phyloP scores from a whole-genome alignment of 2,113 vertebrate species.

The Calyptomena viridis region DNA sequence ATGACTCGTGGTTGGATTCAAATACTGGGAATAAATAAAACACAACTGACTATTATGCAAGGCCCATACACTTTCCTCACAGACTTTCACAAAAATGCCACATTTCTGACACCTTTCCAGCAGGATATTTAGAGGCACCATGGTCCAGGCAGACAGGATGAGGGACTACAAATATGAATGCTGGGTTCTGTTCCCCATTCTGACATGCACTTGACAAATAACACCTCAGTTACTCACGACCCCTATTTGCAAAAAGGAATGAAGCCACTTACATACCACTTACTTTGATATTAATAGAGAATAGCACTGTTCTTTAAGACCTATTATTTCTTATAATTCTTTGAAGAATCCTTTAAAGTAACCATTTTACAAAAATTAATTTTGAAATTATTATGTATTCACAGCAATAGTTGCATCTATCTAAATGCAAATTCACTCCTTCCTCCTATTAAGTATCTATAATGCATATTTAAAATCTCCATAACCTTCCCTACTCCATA shows the following conservation, averaged over 20 bases:
- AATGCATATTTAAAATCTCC: neutral
- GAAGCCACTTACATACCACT: neutral
- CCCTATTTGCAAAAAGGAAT: neutral
- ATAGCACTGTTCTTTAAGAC: neutral
- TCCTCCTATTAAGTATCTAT: neutral
- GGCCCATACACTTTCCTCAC: neutral
- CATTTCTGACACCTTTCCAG: conserved; percentile 57
- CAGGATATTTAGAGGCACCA: neutral
- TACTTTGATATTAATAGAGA: neutral
- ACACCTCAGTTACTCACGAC: neutral
- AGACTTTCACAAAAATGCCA: conserved; percentile 36
- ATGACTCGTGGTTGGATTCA: conserved; percentile 3
- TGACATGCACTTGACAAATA: neutral
- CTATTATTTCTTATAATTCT: neutral
- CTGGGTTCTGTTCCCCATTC: neutral
- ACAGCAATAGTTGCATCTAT: neutral
- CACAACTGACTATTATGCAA: conserved; percentile 47
- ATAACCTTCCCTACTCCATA: neutral
- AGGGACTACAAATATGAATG: neutral
- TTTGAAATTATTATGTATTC: neutral
- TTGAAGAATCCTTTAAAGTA: neutral
- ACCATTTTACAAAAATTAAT: neutral
- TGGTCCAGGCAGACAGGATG: neutral
- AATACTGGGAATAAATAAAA: conserved; percentile 34
- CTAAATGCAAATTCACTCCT: conserved; percentile 34